phyloP scores from a whole-genome alignment of 2,797 vertebrate genomes.

The Typhlichthys eigenmanni region DNA sequence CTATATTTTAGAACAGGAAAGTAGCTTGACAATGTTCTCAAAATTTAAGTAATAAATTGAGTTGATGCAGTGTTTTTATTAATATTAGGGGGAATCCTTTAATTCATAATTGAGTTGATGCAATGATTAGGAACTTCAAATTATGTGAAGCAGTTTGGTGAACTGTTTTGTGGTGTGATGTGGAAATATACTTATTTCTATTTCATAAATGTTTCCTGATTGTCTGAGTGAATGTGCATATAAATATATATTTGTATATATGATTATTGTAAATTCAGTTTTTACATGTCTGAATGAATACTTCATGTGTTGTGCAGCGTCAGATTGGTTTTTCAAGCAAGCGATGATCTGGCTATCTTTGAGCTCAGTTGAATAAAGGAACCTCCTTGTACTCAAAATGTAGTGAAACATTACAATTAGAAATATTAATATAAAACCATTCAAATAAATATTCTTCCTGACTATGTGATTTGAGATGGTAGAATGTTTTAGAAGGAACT shows the following conservation, averaged over 20 bases:
- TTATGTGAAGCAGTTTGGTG: constrained; percentile 11
- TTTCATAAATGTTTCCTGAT: constrained; percentile 32
- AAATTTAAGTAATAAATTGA: not conserved
- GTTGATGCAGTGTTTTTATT: not conserved
- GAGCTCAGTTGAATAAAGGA: constrained; percentile 9
- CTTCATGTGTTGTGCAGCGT: constrained; percentile 4
- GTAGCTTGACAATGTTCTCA: constrained; percentile 2
- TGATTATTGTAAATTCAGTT: constrained; percentile 77
- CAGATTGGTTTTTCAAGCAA: constrained; percentile 28
- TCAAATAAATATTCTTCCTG: constrained; percentile 5
- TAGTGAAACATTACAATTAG: too few relatives aligned
- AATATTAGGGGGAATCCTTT: constrained; percentile 2
- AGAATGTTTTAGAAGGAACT: not conserved
- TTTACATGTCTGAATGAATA: constrained; percentile 59
- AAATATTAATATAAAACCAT: too few relatives aligned
- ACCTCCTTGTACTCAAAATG: not conserved
- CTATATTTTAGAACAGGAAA: not conserved
- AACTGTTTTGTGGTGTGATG: constrained; percentile 13
- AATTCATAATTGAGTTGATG: not conserved
- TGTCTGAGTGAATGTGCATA: constrained; percentile 6
- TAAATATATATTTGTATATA: constrained; percentile 74
- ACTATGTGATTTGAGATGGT: constrained; percentile 26
- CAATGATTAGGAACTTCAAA: constrained; percentile 16
- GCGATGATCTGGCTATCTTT: constrained; percentile 22
- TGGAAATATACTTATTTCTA: constrained; percentile 23